Conservation (phyloP, 2,113 vertebrate genomes). For the Rhagologus leucostigma region DNA sequence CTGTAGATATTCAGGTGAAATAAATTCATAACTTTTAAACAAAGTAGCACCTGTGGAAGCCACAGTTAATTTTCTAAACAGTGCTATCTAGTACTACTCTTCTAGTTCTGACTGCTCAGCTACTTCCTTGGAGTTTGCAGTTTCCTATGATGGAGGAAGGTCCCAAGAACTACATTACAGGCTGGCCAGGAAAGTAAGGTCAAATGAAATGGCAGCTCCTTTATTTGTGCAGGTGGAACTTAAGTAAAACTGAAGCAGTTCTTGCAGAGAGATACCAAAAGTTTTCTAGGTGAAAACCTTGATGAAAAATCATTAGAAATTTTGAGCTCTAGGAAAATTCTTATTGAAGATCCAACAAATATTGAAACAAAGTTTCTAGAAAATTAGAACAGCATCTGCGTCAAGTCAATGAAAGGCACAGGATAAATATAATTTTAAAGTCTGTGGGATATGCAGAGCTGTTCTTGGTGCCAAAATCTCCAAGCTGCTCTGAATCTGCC, state of each 20-base stretch:
- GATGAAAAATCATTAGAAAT: background rate
- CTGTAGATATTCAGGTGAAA: background rate
- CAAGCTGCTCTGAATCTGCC: background rate
- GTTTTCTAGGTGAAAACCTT: background rate
- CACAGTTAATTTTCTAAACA: background rate
- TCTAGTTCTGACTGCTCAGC: background rate
- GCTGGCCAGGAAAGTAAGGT: background rate
- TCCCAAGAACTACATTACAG: background rate
- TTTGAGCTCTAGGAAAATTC: background rate
- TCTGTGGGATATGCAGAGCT: background rate
- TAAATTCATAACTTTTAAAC: accelerated
- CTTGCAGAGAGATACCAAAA: background rate
- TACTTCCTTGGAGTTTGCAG: background rate
- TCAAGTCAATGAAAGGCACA: background rate
- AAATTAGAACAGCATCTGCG: background rate
- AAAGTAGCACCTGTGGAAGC: background rate
- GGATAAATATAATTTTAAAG: background rate
- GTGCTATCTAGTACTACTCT: background rate
- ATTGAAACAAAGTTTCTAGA: background rate
- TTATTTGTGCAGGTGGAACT: background rate
- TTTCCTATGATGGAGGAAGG: background rate
- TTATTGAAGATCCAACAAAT: background rate
- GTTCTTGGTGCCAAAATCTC: background rate
- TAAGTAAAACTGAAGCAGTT: background rate
- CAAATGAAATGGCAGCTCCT: background rate